Evolutionary conservation across 2,888 invertebrate species (phyloP).

Genomic region (Syrista parreyssii): DNA sequence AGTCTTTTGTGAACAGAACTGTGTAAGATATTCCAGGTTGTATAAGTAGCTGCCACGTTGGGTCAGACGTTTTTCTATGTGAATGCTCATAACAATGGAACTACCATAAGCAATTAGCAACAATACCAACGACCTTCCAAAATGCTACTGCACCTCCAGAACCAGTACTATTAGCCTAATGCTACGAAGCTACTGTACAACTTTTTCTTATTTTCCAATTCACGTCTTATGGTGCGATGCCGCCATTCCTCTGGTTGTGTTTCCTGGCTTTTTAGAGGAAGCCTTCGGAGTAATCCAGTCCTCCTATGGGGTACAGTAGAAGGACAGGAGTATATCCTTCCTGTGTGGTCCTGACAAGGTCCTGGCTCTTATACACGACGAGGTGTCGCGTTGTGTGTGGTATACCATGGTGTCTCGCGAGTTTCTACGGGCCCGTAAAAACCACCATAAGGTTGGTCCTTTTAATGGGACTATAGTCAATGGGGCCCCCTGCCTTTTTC

Average conservation of each 20-base stretch:
- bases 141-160: background rate
- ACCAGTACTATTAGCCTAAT: background rate
- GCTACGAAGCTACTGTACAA: background rate
- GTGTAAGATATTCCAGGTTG: background rate
- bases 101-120: conserved; percentile 50
- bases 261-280: background rate
- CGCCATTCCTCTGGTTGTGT: background rate
- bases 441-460: conserved; percentile 4
- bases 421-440: conserved; percentile 5
- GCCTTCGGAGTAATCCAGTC: background rate
- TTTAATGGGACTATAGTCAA: background rate
- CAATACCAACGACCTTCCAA: conserved; percentile 38
- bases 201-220: background rate
- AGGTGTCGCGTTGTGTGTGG: conserved; percentile 67
- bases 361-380: conserved; percentile 44
- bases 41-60: background rate
- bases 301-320: background rate
- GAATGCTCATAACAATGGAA: background rate
- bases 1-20: background rate
- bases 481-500: background rate
- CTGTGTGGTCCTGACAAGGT: conserved; percentile 61
- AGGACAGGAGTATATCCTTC: conserved; percentile 43
- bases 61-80: background rate
- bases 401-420: conserved; percentile 34
- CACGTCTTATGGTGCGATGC: background rate